phyloP scores from a whole-genome alignment of 2,113 vertebrate species.

The Carassius carassius region DNA sequence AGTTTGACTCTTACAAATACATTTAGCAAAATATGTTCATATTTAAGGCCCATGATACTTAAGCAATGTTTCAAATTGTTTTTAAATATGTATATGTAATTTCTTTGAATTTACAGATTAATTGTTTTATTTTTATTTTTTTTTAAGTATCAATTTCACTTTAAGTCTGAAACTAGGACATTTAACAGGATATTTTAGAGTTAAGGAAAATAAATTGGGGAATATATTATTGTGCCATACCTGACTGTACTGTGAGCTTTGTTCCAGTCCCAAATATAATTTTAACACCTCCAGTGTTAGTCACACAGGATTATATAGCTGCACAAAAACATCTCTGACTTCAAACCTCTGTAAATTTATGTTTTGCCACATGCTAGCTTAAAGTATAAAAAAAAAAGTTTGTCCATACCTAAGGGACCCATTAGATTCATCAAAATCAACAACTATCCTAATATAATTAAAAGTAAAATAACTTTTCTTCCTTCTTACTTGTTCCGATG shows the following conservation, averaged over 20 bases:
- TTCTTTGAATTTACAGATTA: background rate
- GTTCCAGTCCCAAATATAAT: constrained; percentile 46
- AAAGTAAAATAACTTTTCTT: background rate
- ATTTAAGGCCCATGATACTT: too few species aligned
- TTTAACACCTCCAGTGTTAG: constrained; percentile 40
- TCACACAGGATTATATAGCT: constrained; percentile 41
- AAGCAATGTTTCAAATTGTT: background rate
- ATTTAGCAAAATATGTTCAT: too few species aligned
- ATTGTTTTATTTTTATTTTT: too few species aligned
- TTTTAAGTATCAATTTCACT: too few species aligned
- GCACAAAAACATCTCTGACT: constrained; percentile 34
- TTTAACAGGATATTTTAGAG: background rate
- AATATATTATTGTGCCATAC: constrained; percentile 30
- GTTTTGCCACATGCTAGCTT: background rate
- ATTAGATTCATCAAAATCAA: background rate
- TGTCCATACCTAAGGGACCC: too few species aligned
- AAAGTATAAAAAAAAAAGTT: background rate
- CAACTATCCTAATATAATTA: background rate
- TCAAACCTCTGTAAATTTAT: background rate
- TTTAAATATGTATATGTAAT: background rate
- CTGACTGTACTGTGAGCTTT: constrained; percentile 41
- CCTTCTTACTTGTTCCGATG: constrained; percentile 42
- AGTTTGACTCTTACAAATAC: too few species aligned
- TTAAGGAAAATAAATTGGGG: background rate
- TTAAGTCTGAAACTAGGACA: background rate